Evolutionary conservation across 2,888 invertebrate species (phyloP).

Genomic region (Maniola hyperantus): DNA sequence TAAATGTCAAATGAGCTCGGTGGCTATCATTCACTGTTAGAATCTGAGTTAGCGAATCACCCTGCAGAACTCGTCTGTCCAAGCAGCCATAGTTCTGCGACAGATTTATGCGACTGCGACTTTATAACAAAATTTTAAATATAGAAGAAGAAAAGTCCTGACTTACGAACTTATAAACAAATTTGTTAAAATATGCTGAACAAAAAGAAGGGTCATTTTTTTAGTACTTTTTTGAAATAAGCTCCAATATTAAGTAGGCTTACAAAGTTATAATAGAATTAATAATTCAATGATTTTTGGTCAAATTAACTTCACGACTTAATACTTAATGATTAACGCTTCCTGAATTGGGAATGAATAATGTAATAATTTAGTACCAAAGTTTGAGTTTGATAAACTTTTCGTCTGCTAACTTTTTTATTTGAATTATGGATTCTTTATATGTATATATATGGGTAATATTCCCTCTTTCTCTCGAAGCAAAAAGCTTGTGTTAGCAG

Average conservation of each 20-base stretch:
- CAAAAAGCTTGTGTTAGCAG: too few relatives aligned
- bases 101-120: too few relatives aligned
- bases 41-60: too few relatives aligned
- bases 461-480: too few relatives aligned
- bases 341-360: not conserved
- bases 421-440: not conserved
- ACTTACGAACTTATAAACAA: too few relatives aligned
- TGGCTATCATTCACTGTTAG: too few relatives aligned
- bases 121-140: too few relatives aligned
- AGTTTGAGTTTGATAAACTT: constrained; percentile 1
- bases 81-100: too few relatives aligned
- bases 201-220: not conserved
- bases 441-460: too few relatives aligned
- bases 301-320: constrained; percentile 1
- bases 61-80: too few relatives aligned
- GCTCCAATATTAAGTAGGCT: constrained; percentile 6
- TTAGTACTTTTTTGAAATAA: not conserved
- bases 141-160: too few relatives aligned
- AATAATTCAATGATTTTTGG: not conserved
- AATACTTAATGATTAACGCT: constrained; percentile 15
- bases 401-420: not conserved
- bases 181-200: not conserved
- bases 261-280: constrained; percentile 4
- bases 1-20: too few relatives aligned
- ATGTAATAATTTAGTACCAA: not conserved